These are phyloP conservation scores for Lepus townsendii DNA, from an alignment of 2,797 vertebrate species.

Conservation along the genomic window DNA sequence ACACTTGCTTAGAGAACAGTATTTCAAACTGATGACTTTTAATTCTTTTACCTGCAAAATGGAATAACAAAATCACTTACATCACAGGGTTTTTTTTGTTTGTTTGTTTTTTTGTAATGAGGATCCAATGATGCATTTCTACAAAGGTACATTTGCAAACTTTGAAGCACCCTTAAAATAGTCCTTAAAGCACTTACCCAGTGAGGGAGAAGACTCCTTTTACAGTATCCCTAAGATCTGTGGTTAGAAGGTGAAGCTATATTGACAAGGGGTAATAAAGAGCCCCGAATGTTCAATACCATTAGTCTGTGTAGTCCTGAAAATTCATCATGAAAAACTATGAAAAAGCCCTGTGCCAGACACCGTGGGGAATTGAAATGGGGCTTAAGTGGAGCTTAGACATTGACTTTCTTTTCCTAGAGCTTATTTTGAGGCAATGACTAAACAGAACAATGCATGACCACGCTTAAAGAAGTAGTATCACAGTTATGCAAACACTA, in stretches of 20 bases:
- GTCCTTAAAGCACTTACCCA: background rate
- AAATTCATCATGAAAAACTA: constrained; percentile 53
- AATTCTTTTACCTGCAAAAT: background rate
- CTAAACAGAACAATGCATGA: constrained; percentile 44
- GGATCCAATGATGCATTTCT: background rate
- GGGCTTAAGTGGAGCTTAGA: background rate
- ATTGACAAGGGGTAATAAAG: constrained; percentile 35
- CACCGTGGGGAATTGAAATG: constrained; percentile 30
- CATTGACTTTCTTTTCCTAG: constrained; percentile 64
- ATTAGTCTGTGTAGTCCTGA: constrained; percentile 31
- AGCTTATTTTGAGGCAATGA: constrained; percentile 25
- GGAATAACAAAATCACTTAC: background rate
- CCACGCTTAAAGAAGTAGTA: constrained; percentile 39
- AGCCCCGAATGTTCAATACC: constrained; percentile 17
- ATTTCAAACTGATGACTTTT: background rate
- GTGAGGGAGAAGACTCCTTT: background rate
- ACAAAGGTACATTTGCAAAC: background rate
- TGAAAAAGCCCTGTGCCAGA: constrained; percentile 16
- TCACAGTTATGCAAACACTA: background rate
- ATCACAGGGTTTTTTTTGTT: background rate
- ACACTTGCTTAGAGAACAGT: background rate
- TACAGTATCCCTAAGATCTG: background rate
- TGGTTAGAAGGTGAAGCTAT: background rate
- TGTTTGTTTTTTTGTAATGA: background rate
- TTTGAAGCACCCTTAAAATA: constrained; percentile 48